Percentiles rank a stretch among this genome's conserved stretches.
These are phyloP conservation scores for Pachliopta kotzebuea DNA, from an alignment of 2,888 invertebrate genomes.

Conservation along the genomic window DNA sequence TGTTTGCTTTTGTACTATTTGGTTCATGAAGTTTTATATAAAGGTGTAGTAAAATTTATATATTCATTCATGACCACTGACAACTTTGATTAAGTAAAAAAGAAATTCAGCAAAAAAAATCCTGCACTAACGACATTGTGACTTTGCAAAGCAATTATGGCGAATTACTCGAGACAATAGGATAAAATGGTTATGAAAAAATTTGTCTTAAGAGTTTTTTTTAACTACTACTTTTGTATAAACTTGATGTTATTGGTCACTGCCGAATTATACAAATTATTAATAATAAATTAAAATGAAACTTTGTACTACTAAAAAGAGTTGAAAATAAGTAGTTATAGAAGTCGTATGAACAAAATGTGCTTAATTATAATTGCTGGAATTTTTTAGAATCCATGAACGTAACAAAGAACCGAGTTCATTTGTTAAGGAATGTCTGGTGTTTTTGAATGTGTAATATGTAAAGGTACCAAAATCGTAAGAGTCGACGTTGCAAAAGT, in stretches of 20 bases:
- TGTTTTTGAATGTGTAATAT: slow-evolving; percentile 24
- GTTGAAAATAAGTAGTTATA: not conserved
- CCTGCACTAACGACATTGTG: slow-evolving; percentile 2
- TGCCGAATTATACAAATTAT: not conserved
- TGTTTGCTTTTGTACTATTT: too few species aligned
- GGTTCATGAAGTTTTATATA: too few species aligned
- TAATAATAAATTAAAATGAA: not conserved
- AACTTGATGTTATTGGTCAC: not conserved
- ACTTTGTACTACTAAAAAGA: not conserved
- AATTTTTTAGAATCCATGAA: not conserved
- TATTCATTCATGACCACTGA: too few species aligned
- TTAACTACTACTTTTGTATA: not conserved
- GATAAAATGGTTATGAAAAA: not conserved
- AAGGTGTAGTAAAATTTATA: too few species aligned
- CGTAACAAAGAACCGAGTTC: not conserved
- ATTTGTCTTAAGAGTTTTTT: not conserved
- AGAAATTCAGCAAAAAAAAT: not conserved
- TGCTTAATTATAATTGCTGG: too few species aligned
- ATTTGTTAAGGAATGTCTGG: slow-evolving; percentile 21
- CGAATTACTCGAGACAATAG: not conserved
- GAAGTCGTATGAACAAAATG: not conserved
- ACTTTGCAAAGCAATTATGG: not conserved
- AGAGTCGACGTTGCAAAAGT: slow-evolving; percentile 30
- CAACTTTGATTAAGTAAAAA: not conserved
- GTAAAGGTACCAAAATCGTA: slow-evolving; percentile 31